Evolutionary conservation across 2,113 vertebrate species (phyloP).

Genomic region (Ranitomeya variabilis): DNA sequence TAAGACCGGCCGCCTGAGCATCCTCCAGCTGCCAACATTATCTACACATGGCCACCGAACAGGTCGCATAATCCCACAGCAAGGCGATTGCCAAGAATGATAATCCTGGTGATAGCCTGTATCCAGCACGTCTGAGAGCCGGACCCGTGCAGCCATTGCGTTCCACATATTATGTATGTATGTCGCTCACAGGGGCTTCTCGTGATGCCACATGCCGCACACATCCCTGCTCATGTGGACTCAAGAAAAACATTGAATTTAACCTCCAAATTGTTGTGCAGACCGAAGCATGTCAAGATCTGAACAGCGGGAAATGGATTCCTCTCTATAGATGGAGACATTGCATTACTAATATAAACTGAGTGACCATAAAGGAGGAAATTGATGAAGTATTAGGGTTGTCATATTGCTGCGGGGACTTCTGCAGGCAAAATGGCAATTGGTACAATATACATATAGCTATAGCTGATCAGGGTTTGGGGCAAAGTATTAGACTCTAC

Average conservation of each 20-base stretch:
- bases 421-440: conserved; percentile 60
- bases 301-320: not conserved
- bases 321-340: conserved; percentile 56
- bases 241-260: conserved; percentile 49
- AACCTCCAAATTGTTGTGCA: conserved; percentile 19
- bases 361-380: conserved; percentile 54
- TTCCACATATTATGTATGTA: too few species aligned
- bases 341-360: conserved; percentile 63
- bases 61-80: not conserved
- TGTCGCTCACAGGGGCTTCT: too few species aligned
- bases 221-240: conserved; percentile 12
- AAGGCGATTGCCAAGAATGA: not conserved
- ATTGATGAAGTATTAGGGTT: conserved; percentile 63
- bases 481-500: not conserved
- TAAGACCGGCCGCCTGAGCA: not conserved
- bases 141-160: too few species aligned
- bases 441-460: conserved; percentile 57
- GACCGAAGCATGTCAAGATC: conserved; percentile 44
- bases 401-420: conserved; percentile 64
- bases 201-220: not conserved
- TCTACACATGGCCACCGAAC: not conserved
- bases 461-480: conserved; percentile 47
- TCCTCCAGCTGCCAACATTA: not conserved
- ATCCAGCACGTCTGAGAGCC: not conserved
- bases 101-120: not conserved